phyloP scores from a whole-genome alignment of 2,113 vertebrate species.

The Manacus vitellinus region DNA sequence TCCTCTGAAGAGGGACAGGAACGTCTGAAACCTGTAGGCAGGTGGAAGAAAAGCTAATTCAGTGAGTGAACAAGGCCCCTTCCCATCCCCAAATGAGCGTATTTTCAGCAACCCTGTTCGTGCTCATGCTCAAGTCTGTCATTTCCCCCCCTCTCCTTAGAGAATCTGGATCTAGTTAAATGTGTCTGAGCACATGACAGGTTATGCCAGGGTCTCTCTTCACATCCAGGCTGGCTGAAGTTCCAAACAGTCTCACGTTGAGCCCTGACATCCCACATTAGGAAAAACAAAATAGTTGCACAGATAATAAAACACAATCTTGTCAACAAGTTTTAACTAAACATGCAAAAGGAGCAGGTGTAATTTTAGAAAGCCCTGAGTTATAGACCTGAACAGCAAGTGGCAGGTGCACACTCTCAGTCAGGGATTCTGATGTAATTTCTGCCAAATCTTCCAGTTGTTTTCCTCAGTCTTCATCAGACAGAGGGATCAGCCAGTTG shows the following conservation, averaged over 20 bases:
- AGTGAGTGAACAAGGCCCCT: neutral
- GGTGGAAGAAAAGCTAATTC: neutral
- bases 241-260: neutral
- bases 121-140: neutral
- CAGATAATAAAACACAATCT: neutral
- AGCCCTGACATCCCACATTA: neutral
- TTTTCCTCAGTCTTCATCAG: conserved; percentile 43
- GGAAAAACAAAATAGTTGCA: neutral
- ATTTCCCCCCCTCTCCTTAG: neutral
- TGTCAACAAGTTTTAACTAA: conserved; percentile 27
- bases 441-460: conserved; percentile 48
- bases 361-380: conserved; percentile 39
- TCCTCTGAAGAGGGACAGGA: neutral
- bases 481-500: neutral
- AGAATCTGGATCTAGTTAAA: neutral
- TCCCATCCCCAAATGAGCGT: neutral
- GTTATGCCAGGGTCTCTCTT: neutral
- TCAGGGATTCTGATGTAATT: conserved; percentile 1
- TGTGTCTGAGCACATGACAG: neutral
- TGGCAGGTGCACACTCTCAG: conserved; percentile 36
- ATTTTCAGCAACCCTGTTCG: neutral
- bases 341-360: neutral
- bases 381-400: neutral
- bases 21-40: neutral
- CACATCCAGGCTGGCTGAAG: neutral